Base-by-base conservation (phyloP, 35 echinoderm and acorn worm genomes). In the Apostichopus parvimensis region DNA sequence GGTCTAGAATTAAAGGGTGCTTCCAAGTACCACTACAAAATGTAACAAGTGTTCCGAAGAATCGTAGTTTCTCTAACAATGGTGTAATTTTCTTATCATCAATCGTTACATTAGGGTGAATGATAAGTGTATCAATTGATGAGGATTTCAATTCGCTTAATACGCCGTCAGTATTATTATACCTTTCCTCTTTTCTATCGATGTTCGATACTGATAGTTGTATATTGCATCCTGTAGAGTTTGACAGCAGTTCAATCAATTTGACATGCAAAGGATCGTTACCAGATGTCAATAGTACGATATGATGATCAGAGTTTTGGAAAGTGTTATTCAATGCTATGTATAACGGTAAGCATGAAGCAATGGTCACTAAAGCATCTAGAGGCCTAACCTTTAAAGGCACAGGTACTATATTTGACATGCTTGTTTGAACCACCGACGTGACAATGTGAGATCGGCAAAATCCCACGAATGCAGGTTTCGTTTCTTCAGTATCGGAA, bases 341-440 rank as follows among this genome's bases (percentile, higher is more conserved):
- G 83, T 62, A 86, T 9, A 86, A 18, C 20, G 83, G 60, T 24
- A 86, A 86, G 83, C 56, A 86, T 6, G 14, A 10, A 25, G 54
- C 20, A 21, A 86, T n/a, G 8, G 57, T 17, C 54, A 65, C 9
- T 17, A 86, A 65, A 25, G 83, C 83, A 17, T 86, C 17, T 6
- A 57, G 14, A 12, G 56, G 5, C 0, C 23, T 86, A 6, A 86
- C 55, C 14, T 86, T 65, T n/a, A 18, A 18, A 10, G 83, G 52
- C 24, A 86, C 10, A 13, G 83, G 55, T 5, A 86, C 22, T 23
- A 61, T 58, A 1, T 86, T 55, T 15, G 55, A 15, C 9, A 86
- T 54, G 4, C 5, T 80, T 5, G 5, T 86, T 86, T 86, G 20
- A 13, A 65, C 55, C 5, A 86, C 83, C 9, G 83, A 18, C 20